Conservation (phyloP, 1,140 invertebrate species). For the Coelopa frigida region DNA sequence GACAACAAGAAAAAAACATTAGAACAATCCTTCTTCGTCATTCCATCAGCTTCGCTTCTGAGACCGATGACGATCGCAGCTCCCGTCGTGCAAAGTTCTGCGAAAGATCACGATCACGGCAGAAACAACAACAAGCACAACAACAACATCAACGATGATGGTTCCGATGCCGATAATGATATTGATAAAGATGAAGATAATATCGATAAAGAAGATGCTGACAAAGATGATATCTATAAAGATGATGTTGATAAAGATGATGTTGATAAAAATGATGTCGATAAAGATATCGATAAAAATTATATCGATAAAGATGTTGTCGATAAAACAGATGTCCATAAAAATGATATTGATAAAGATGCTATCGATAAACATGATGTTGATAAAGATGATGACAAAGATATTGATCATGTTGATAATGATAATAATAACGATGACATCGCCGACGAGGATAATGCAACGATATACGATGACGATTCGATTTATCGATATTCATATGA, state of each 20-base stretch:
- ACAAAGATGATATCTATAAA: too few species aligned
- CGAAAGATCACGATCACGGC: not conserved
- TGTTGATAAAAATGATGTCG: constrained; percentile 5
- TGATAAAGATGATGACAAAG: constrained; percentile 16
- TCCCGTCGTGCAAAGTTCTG: not conserved
- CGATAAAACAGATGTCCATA: not conserved
- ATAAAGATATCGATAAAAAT: constrained; percentile 3
- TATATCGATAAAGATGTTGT: not conserved
- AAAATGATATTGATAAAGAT: not conserved
- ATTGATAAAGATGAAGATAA: too few species aligned
- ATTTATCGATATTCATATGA: constrained; percentile 23
- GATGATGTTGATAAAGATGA: constrained; percentile 13
- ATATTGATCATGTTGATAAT: constrained; percentile 19
- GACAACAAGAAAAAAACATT: too few species aligned
- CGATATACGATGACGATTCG: constrained; percentile 15
- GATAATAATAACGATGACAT: constrained; percentile 13
- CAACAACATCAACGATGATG: too few species aligned
- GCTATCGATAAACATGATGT: constrained; percentile 12
- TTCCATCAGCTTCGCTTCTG: too few species aligned
- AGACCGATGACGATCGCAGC: too few species aligned
- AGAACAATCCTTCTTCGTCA: constrained; percentile 1
- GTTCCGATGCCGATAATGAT: not conserved
- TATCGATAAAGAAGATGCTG: too few species aligned
- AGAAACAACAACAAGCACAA: not conserved
- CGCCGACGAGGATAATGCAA: constrained; percentile 19